Conservation (phyloP, 2,113 vertebrate species). For the Shinisaurus crocodilurus region DNA sequence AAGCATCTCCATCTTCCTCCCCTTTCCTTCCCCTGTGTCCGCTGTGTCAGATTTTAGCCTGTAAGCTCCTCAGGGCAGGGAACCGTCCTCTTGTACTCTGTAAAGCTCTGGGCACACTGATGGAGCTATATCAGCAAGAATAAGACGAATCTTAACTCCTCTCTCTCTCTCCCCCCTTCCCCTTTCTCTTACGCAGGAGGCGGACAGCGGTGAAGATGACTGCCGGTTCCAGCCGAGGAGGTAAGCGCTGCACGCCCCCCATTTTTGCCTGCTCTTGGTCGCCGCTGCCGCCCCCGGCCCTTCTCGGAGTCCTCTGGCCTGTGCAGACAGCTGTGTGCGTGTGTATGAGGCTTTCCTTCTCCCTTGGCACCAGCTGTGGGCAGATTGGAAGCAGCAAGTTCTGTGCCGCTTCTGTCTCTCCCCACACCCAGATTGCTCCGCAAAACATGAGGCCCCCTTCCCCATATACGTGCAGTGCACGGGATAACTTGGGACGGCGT, state of each 20-base stretch:
- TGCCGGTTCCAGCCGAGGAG: constrained; percentile 91
- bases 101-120: background rate
- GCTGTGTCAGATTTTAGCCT: too few species aligned
- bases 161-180: constrained; percentile 49
- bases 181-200: constrained; percentile 81
- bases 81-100: background rate
- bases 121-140: background rate
- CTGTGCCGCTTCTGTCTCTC: too few species aligned
- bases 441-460: too few species aligned
- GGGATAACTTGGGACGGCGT: too few species aligned
- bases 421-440: too few species aligned
- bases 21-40: too few species aligned
- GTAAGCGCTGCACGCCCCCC: constrained; percentile 72
- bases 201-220: constrained; percentile 94
- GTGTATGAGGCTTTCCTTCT: too few species aligned
- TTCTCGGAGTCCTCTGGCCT: background rate
- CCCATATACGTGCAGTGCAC: too few species aligned
- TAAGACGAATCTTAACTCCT: constrained; percentile 45
- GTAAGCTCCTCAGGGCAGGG: too few species aligned
- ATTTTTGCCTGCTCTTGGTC: background rate
- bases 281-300: background rate
- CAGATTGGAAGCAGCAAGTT: too few species aligned
- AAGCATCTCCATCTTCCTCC: too few species aligned
- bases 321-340: background rate
- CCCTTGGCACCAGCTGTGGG: too few species aligned